Base-by-base conservation (phyloP, 37 sponge, comb jelly and placozoan species). In the Aplysina aerophoba region DNA sequence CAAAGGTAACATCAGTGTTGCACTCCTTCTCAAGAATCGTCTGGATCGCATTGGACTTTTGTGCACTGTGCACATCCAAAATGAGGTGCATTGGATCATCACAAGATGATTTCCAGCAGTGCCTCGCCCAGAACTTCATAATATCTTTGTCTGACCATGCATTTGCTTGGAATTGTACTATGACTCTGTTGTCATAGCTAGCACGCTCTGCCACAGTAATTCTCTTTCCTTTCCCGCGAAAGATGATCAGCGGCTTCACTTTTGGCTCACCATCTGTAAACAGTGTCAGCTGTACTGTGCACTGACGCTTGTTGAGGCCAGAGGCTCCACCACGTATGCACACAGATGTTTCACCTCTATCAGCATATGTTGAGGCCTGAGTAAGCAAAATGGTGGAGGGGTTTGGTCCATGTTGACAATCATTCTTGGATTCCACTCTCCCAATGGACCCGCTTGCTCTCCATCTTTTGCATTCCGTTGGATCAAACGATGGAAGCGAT, bases 241-340 rank as follows among this genome's bases (percentile, higher is more conserved):
- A 87, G 12, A 87, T 60, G 1, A 87, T 28, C 5, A 87, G 41
- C 11, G 81, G 82, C 53, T 81, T 87, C 34, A 87, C 82, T 81
- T 82, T 15, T 17, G 87, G 31, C 62, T 68, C 69, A 27, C 81
- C 82, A 69, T 87, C 87, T 14, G 87, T 82, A 81, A 88, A 87
- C 22, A 87, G 24, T 24, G 81, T 87, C 17, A 87, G 73, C 27
- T 87, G 87, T 4, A 62, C 81, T 28, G 67, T 87, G 33, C 82
- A 80, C 36, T 87, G 87, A 35, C 81, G 81, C 25, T 87, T 87
- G n/a, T 87, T 82, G 3, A 80, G 73, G 11, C 87, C 87, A 24
- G 87, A 79, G 15, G 39, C 66, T 54, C 61, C 87, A 69, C 82
- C 87, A 40, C 81, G 35, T 4, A 81, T 54, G 83, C 87, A 87